These are phyloP conservation scores for Phasianus colchicus DNA, from an alignment of 2,113 vertebrate species.

Conservation along the genomic window DNA sequence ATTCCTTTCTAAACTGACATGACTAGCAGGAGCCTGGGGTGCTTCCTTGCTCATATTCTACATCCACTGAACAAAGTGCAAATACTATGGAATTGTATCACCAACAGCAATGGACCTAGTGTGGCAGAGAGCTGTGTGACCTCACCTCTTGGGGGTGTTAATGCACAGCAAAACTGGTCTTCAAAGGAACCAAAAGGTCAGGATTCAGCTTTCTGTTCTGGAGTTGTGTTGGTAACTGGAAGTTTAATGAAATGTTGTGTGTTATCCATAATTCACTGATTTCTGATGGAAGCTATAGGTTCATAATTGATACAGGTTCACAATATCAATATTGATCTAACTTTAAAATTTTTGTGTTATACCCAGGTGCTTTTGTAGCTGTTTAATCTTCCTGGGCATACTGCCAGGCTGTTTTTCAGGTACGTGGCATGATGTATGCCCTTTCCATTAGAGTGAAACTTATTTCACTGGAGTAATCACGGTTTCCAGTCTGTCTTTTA, in stretches of 20 bases:
- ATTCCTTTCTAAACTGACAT: not conserved
- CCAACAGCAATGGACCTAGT: not conserved
- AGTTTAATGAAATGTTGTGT: not conserved
- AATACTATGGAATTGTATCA: not conserved
- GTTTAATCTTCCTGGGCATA: not conserved
- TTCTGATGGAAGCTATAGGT: not conserved
- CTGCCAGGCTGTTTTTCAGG: conserved; percentile 5
- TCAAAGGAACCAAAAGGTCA: not conserved
- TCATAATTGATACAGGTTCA: not conserved
- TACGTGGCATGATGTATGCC: not conserved
- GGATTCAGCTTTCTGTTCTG: not conserved
- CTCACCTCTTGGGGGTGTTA: not conserved
- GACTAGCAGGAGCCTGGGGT: not conserved
- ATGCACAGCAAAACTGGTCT: not conserved
- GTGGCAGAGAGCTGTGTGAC: not conserved
- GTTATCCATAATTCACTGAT: not conserved
- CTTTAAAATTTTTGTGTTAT: not conserved
- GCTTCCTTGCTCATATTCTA: not conserved
- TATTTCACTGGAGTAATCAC: not conserved
- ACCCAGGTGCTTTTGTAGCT: not conserved
- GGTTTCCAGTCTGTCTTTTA: conserved; percentile 34
- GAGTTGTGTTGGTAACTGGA: not conserved
- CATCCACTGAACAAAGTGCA: not conserved
- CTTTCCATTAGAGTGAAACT: not conserved
- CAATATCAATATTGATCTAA: not conserved